Evolutionary conservation across 2,113 vertebrate genomes (phyloP).

Genomic region (Barnardius zonarius): DNA sequence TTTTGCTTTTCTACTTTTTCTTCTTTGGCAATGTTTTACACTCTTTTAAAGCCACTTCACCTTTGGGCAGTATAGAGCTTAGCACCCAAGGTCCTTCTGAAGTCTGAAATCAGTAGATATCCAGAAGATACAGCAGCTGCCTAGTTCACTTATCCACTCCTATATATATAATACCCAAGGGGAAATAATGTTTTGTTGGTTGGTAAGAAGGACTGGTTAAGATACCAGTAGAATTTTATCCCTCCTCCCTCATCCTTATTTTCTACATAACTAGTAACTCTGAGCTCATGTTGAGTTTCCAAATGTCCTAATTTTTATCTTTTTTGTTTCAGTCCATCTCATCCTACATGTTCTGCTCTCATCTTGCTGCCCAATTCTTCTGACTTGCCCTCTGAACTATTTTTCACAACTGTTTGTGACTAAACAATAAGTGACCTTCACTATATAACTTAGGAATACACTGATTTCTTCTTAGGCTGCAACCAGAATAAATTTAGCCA

Average conservation of each 20-base stretch:
- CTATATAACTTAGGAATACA: not conserved
- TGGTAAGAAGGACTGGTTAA: not conserved
- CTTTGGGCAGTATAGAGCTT: not conserved
- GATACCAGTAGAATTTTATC: not conserved
- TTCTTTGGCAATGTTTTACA: not conserved
- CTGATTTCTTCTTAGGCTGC: not conserved
- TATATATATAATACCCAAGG: not conserved
- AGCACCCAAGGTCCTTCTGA: not conserved
- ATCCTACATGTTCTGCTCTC: not conserved
- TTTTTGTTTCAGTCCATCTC: not conserved
- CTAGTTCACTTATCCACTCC: not conserved
- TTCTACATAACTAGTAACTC: not conserved
- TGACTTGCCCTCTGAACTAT: not conserved
- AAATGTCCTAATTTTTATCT: not conserved
- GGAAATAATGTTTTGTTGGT: not conserved
- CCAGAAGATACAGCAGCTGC: not conserved
- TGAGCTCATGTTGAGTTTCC: not conserved
- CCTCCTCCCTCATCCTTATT: fast-evolving
- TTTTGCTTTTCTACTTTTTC: not conserved
- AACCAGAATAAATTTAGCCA: not conserved
- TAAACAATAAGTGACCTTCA: not conserved
- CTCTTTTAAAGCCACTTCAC: not conserved
- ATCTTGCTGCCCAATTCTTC: not conserved
- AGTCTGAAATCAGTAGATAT: not conserved
- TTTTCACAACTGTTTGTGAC: not conserved